Evolutionary conservation across 2,113 vertebrate genomes (phyloP).

Genomic region (Bostrychus sinensis): DNA sequence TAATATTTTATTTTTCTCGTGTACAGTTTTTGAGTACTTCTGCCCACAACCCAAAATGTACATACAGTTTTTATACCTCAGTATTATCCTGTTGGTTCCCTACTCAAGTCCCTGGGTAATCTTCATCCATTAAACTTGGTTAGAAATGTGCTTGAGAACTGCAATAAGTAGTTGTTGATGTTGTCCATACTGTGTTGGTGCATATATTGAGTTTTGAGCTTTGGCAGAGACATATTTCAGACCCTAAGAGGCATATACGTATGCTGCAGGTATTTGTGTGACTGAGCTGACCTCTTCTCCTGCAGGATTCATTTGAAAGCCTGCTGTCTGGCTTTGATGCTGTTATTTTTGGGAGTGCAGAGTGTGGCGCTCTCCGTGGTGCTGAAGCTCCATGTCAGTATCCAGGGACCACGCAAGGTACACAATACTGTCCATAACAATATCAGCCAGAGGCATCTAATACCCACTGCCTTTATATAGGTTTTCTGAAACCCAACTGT

Average conservation of each 20-base stretch:
- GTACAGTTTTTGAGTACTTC: no score
- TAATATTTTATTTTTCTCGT: no score
- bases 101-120: no score
- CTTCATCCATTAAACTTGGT: no score
- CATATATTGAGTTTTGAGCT: no score
- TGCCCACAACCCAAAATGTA: no score
- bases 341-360: background rate
- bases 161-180: no score
- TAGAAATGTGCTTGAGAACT: no score
- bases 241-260: background rate
- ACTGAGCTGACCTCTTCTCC: background rate
- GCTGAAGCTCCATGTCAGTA: background rate
- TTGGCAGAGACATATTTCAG: background rate
- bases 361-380: conserved; percentile 2
- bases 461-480: background rate
- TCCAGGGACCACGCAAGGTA: background rate
- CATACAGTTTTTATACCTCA: no score
- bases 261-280: conserved; percentile 1
- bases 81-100: no score
- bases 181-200: background rate
- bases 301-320: background rate
- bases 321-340: background rate
- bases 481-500: no score
- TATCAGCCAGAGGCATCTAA: background rate
- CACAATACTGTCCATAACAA: conserved; percentile 1